Conservation (phyloP, 1,140 invertebrate species). For the Pseudachorutes palmiensis region DNA sequence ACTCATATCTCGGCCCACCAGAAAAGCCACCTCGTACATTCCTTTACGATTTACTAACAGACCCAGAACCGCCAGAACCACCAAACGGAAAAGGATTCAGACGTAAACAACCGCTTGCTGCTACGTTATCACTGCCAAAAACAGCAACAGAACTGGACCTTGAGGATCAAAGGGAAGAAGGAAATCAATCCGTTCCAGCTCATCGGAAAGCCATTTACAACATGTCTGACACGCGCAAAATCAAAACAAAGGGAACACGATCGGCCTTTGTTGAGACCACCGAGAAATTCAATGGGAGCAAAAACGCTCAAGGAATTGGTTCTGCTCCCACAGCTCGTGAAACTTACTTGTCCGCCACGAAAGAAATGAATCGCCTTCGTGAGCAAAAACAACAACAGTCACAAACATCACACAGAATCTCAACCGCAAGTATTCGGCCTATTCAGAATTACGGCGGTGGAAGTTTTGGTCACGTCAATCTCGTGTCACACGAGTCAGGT, state of each 20-base stretch:
- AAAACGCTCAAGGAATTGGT: no score
- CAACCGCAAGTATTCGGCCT: slow-evolving; percentile 3
- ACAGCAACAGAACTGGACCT: not conserved
- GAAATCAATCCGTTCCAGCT: not conserved
- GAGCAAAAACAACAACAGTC: not conserved
- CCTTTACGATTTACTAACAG: slow-evolving; percentile 30
- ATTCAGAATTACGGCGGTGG: not conserved
- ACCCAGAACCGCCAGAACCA: slow-evolving; percentile 19
- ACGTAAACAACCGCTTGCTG: not conserved
- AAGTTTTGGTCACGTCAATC: not conserved
- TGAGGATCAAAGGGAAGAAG: not conserved
- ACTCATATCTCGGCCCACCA: slow-evolving; percentile 20
- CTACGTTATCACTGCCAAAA: not conserved
- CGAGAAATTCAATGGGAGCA: not conserved
- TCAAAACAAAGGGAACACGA: not conserved
- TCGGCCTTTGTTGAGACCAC: not conserved
- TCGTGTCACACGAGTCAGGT: not conserved
- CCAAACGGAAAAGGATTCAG: not conserved
- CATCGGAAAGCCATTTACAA: slow-evolving; percentile 6
- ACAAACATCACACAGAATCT: not conserved
- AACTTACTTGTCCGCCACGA: not conserved
- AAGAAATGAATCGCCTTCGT: not conserved
- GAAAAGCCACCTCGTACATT: slow-evolving; percentile 38
- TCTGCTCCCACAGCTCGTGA: not conserved
- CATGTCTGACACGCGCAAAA: not conserved